Percentiles rank a stretch among this genome's conserved stretches.
Evolutionary conservation across 64 coral and sea anemone species (phyloP).

Genomic region (Astreopora myriophthalma): DNA sequence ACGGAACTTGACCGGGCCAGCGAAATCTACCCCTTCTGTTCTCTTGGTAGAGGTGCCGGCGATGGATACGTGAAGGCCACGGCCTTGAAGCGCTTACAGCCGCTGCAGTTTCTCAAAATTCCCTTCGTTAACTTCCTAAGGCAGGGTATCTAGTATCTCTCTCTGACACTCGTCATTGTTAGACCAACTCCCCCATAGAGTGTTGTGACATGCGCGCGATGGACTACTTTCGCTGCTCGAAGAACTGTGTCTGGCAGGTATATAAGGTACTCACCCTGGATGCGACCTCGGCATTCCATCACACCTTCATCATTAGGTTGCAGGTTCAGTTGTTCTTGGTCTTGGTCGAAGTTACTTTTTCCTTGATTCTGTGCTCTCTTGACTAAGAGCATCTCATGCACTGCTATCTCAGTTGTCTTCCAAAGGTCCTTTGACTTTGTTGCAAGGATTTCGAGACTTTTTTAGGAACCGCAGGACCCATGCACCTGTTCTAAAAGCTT

Average conservation of each 20-base stretch:
- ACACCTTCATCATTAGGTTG: constrained; percentile 32
- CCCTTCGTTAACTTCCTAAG: constrained; percentile 33
- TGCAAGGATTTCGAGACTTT: constrained; percentile 12
- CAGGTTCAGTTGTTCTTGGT: constrained; percentile 37
- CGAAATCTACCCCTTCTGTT: constrained; percentile 56
- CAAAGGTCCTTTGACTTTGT: constrained; percentile 11
- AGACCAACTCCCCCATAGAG: constrained; percentile 64
- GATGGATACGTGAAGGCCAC: constrained; percentile 31
- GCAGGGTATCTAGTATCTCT: constrained; percentile 66
- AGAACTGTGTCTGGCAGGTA: constrained; percentile 28
- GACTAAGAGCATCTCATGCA: constrained; percentile 19
- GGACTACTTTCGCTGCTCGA: constrained; percentile 31
- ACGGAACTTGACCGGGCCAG: constrained; percentile 47
- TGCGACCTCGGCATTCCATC: constrained; percentile 41
- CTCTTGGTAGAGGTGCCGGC: constrained; percentile 11
- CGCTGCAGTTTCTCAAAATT: constrained; percentile 14
- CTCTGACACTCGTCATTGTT: constrained; percentile 73
- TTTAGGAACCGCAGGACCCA: constrained; percentile 55
- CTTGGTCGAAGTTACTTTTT: background rate
- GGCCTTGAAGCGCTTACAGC: constrained; percentile 65
- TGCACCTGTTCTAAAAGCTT: constrained; percentile 49
- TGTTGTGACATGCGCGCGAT: constrained; percentile 21
- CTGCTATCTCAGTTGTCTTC: constrained; percentile 47
- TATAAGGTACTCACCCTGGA: constrained; percentile 38
- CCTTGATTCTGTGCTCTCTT: constrained; percentile 38